A percentile compares a stretch with the other conserved stretches of the same genome.
Conservation (phyloP, 2,888 invertebrate genomes). For the Creontiades dilutus region DNA sequence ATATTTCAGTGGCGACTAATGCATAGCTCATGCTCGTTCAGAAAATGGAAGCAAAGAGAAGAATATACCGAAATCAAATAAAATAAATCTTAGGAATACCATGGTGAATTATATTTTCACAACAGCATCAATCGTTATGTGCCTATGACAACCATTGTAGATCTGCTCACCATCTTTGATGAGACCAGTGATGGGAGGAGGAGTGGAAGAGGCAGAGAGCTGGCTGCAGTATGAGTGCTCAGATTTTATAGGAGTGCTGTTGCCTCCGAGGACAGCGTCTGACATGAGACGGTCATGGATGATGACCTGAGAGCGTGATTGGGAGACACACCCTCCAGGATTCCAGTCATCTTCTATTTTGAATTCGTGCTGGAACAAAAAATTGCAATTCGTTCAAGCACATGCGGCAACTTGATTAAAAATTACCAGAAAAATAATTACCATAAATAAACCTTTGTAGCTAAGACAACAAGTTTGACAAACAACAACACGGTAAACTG, state of each 20-base stretch:
- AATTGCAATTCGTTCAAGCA: not conserved
- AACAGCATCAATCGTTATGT: too few relatives aligned
- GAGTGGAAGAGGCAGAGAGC: slow-evolving; percentile 78
- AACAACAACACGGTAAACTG: too few relatives aligned
- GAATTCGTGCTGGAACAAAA: slow-evolving; percentile 82
- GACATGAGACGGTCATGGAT: slow-evolving; percentile 94
- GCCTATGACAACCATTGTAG: not conserved
- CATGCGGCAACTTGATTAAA: too few relatives aligned
- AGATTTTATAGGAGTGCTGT: slow-evolving; percentile 88
- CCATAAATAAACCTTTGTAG: too few relatives aligned
- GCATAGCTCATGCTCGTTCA: too few relatives aligned
- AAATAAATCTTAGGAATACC: too few relatives aligned
- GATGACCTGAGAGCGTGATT: slow-evolving; percentile 85
- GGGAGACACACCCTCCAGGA: slow-evolving; percentile 78
- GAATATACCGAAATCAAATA: too few relatives aligned
- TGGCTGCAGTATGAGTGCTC: slow-evolving; percentile 93
- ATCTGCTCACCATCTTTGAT: slow-evolving; percentile 54
- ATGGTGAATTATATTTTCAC: too few relatives aligned
- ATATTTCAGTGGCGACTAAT: too few relatives aligned
- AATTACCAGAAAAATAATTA: too few relatives aligned
- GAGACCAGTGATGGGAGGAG: slow-evolving; percentile 51
- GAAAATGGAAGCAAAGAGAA: too few relatives aligned
- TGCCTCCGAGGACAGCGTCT: slow-evolving; percentile 87
- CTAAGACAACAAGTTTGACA: too few relatives aligned
- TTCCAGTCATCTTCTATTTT: slow-evolving; percentile 80